Evolutionary conservation across 2,888 invertebrate genomes (phyloP).

Genomic region (Sinotaia quadrata): DNA sequence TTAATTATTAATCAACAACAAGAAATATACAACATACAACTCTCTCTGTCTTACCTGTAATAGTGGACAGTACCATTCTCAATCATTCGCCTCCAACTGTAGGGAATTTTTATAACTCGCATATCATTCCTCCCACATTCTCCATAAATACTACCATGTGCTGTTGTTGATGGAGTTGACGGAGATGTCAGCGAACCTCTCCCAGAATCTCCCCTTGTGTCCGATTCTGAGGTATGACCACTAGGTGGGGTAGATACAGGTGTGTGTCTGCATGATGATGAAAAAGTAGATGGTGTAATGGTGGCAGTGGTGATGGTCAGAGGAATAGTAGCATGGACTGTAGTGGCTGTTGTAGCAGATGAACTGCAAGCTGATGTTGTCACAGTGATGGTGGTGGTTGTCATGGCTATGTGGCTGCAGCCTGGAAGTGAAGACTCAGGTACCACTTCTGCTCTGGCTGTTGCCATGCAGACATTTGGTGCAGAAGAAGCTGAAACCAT

Average conservation of each 20-base stretch:
- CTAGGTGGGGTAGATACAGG: too few relatives aligned
- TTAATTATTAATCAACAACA: too few relatives aligned
- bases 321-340: conserved; percentile 32
- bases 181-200: conserved; percentile 5
- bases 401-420: conserved; percentile 28
- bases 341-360: conserved; percentile 14
- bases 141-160: conserved; percentile 14
- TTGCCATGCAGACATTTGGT: neutral
- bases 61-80: conserved; percentile 83
- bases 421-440: neutral
- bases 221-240: neutral
- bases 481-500: neutral
- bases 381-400: conserved; percentile 46
- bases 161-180: conserved; percentile 2
- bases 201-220: conserved; percentile 12
- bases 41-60: conserved; percentile 82
- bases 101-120: conserved; percentile 77
- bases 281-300: neutral
- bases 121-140: conserved; percentile 3
- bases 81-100: conserved; percentile 84
- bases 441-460: conserved; percentile 1
- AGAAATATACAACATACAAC: too few relatives aligned
- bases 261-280: conserved; percentile 9
- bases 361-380: conserved; percentile 33
- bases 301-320: conserved; percentile 33